Conservation (phyloP, 1,140 invertebrate species). For the Trinorchestia longiramus region DNA sequence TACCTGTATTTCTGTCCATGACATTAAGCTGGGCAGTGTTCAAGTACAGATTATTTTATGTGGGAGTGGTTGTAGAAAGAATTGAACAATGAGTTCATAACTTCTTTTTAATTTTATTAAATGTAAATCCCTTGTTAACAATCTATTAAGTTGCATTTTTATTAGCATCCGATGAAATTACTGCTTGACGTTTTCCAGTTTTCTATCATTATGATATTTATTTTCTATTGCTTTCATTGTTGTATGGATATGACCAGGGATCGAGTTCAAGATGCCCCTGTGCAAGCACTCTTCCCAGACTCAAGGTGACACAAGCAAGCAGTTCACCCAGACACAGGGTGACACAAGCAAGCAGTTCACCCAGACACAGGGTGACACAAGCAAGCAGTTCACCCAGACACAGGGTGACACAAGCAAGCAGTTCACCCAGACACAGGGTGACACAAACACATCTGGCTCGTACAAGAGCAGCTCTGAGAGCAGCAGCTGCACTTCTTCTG, state of each 20-base stretch:
- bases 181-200: too few relatives aligned
- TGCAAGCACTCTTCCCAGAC: slow-evolving; percentile 9
- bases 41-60: too few relatives aligned
- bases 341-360: slow-evolving; percentile 6
- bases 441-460: slow-evolving; percentile 2
- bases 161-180: too few relatives aligned
- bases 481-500: neutral
- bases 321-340: slow-evolving; percentile 50
- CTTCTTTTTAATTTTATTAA: too few relatives aligned
- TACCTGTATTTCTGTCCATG: too few relatives aligned
- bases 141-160: too few relatives aligned
- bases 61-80: too few relatives aligned
- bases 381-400: neutral
- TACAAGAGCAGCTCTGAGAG: slow-evolving; percentile 27
- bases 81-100: too few relatives aligned
- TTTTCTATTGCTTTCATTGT: too few relatives aligned
- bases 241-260: neutral
- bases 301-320: slow-evolving; percentile 51
- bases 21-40: too few relatives aligned
- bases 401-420: slow-evolving; percentile 47
- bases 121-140: too few relatives aligned
- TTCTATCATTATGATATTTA: too few relatives aligned
- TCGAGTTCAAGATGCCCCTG: slow-evolving; percentile 37
- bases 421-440: neutral
- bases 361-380: neutral